phyloP scores from a whole-genome alignment of 2,888 invertebrate species.

The Koerneria pararmatus region DNA sequence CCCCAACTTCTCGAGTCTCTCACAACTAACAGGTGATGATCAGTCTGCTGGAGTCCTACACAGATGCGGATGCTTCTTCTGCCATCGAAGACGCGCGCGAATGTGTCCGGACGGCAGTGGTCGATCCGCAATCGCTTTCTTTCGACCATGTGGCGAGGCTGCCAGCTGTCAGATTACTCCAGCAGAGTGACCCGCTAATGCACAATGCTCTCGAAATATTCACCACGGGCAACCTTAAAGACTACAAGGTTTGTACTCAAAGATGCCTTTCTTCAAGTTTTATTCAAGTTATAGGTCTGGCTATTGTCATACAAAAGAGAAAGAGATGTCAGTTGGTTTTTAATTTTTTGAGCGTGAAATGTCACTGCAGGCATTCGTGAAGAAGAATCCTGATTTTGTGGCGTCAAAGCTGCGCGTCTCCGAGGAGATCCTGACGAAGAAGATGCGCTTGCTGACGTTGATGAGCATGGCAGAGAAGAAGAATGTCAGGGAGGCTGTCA shows the following conservation, averaged over 20 bases:
- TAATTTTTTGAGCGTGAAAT: too few relatives aligned
- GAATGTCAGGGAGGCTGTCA: conserved; percentile 62
- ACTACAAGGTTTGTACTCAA: conserved; percentile 29
- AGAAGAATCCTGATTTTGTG: conserved; percentile 60
- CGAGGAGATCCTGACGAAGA: conserved; percentile 64
- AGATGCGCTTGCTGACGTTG: conserved; percentile 91
- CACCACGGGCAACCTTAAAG: conserved; percentile 43
- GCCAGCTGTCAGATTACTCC: conserved; percentile 83
- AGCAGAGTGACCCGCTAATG: conserved; percentile 62
- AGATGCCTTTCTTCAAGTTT: too few relatives aligned
- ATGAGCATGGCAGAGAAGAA: conserved; percentile 94
- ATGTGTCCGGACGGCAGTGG: conserved; percentile 86
- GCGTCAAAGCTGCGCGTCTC: conserved; percentile 37
- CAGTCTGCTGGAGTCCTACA: conserved; percentile 88
- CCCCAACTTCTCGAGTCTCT: too few relatives aligned
- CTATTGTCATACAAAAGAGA: too few relatives aligned
- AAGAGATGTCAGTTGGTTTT: too few relatives aligned
- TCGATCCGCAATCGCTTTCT: conserved; percentile 79
- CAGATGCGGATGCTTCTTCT: conserved; percentile 84
- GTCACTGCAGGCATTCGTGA: conserved; percentile 85
- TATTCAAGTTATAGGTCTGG: too few relatives aligned
- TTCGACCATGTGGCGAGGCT: conserved; percentile 86
- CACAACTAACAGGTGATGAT: conserved; percentile 70
- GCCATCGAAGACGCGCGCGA: conserved; percentile 87
- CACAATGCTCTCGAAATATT: conserved; percentile 48